Evolutionary conservation across 2,888 invertebrate genomes (phyloP).

Genomic region (Acronicta aceris): DNA sequence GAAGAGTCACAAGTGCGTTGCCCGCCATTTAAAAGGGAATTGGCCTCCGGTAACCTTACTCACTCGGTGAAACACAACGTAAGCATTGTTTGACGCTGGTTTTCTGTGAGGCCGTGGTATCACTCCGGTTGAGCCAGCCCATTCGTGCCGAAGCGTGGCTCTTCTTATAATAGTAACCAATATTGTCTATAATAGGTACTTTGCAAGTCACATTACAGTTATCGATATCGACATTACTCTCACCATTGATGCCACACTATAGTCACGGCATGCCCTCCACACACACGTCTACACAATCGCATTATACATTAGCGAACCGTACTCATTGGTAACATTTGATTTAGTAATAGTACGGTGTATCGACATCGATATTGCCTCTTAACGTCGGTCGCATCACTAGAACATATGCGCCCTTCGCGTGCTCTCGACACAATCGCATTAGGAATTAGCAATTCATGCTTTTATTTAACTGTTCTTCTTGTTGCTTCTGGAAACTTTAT

Average conservation of each 20-base stretch:
- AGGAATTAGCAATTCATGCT: slow-evolving; percentile 62
- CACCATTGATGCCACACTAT: slow-evolving; percentile 20
- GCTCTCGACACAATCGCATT: slow-evolving; percentile 60
- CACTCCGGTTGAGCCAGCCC: too few species aligned
- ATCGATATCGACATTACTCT: slow-evolving; percentile 50
- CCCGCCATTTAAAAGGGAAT: too few species aligned
- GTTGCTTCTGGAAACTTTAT: slow-evolving; percentile 51
- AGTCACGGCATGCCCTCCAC: slow-evolving; percentile 64
- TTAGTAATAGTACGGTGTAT: slow-evolving; percentile 30
- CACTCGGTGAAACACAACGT: too few species aligned
- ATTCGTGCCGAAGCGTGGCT: too few species aligned
- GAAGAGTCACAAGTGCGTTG: too few species aligned
- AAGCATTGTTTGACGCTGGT: too few species aligned
- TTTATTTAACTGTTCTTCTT: slow-evolving; percentile 60
- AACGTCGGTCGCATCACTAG: slow-evolving; percentile 35
- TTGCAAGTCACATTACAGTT: neutral
- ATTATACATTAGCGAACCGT: slow-evolving; percentile 78
- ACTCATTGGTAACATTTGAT: slow-evolving; percentile 25
- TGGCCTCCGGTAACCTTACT: too few species aligned
- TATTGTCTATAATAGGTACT: too few species aligned
- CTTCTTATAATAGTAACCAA: too few species aligned
- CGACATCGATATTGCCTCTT: slow-evolving; percentile 49
- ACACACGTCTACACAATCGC: slow-evolving; percentile 77
- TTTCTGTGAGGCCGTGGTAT: too few species aligned
- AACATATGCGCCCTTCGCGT: slow-evolving; percentile 55